phyloP scores from a whole-genome alignment of 1,140 invertebrate genomes.

The Chrysomallon squamiferum region DNA sequence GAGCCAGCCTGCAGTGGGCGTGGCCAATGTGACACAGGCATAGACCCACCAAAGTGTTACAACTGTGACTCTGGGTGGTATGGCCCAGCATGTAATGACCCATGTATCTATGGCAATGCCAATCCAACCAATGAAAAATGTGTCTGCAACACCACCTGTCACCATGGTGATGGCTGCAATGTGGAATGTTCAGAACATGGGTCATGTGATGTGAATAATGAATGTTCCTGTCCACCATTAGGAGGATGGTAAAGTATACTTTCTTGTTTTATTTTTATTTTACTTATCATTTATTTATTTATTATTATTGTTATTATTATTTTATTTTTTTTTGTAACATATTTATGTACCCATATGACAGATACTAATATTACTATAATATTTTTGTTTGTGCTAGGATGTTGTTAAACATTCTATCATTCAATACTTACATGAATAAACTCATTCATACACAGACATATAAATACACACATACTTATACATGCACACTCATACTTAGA shows the following conservation, averaged over 20 bases:
- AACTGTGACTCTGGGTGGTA: constrained; percentile 41
- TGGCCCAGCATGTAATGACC: constrained; percentile 42
- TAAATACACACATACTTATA: constrained; percentile 19
- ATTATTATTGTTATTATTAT: no score
- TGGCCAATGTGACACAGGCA: constrained; percentile 35
- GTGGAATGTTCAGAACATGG: constrained; percentile 48
- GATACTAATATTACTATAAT: no score
- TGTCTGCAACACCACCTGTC: constrained; percentile 42
- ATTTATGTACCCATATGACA: no score
- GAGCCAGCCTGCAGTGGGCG: constrained; percentile 39
- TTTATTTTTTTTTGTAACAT: no score
- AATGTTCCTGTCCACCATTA: constrained; percentile 44
- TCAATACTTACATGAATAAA: not conserved
- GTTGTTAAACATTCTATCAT: no score
- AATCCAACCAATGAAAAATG: constrained; percentile 30
- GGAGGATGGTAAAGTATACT: constrained; percentile 47
- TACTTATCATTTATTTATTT: no score
- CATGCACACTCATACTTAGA: no score
- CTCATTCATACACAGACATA: no score
- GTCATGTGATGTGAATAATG: constrained; percentile 25
- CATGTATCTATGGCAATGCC: constrained; percentile 37
- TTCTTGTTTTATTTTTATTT: no score
- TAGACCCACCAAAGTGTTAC: constrained; percentile 41
- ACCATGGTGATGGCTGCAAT: constrained; percentile 48
- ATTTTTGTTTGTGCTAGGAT: no score